Evolutionary conservation across 2,113 vertebrate genomes (phyloP).

Genomic region (Neodon shergylaensis): DNA sequence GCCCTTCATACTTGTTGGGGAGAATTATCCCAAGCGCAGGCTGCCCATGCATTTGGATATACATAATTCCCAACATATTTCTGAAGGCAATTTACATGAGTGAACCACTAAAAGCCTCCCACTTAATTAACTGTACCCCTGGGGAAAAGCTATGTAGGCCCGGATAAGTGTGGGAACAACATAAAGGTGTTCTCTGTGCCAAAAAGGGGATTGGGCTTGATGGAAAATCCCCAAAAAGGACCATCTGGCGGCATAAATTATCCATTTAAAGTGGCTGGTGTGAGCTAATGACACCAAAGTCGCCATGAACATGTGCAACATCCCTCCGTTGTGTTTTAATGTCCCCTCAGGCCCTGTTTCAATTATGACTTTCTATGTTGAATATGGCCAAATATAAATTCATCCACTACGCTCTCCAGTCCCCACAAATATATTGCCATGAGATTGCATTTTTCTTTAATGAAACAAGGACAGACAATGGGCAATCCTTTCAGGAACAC

Average conservation of each 20-base stretch:
- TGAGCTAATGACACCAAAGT: constrained; percentile 75
- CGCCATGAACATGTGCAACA: constrained; percentile 71
- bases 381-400: constrained; percentile 55
- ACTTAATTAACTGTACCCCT: constrained; percentile 68
- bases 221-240: constrained; percentile 74
- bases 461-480: background rate
- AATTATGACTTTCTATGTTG: constrained; percentile 65
- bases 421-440: background rate
- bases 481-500: background rate
- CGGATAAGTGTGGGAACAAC: constrained; percentile 72
- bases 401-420: background rate
- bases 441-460: constrained; percentile 46
- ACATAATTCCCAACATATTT: constrained; percentile 41
- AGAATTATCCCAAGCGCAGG: constrained; percentile 58
- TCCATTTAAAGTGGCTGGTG: constrained; percentile 72
- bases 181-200: constrained; percentile 73
- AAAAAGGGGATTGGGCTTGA: constrained; percentile 74
- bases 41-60: constrained; percentile 49
- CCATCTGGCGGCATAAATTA: constrained; percentile 79
- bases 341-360: constrained; percentile 74
- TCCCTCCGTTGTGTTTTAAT: constrained; percentile 66
- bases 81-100: constrained; percentile 70
- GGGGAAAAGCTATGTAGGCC: constrained; percentile 65
- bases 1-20: constrained; percentile 44
- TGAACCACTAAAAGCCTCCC: constrained; percentile 72